These are phyloP conservation scores for Periparus ater DNA, from an alignment of 2,797 vertebrate genomes.

Conservation along the genomic window DNA sequence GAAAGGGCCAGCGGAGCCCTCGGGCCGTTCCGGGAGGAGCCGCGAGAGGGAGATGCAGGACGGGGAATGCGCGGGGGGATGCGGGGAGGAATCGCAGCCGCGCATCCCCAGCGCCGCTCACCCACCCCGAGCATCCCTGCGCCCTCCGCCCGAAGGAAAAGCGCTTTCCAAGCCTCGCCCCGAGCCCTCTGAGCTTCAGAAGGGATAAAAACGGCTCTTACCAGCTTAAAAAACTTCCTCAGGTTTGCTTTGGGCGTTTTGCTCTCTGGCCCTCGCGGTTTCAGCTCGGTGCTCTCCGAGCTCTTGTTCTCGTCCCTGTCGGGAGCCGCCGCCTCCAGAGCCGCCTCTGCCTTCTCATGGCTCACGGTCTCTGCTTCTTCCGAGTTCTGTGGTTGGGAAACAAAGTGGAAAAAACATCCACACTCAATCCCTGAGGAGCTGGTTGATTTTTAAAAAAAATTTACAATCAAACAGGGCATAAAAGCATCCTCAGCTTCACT, in stretches of 20 bases:
- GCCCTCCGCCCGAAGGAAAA: neutral
- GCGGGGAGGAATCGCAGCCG: fast-evolving
- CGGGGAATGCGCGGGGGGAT: neutral
- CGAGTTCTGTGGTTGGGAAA: constrained; percentile 60
- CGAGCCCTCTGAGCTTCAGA: fast-evolving
- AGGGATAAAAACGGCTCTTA: constrained; percentile 67
- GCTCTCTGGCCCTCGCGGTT: constrained; percentile 74
- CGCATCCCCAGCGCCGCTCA: neutral
- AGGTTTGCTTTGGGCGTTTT: constrained; percentile 78
- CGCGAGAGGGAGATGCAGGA: constrained; percentile 40
- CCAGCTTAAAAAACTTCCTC: constrained; percentile 89
- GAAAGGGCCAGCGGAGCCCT: neutral
- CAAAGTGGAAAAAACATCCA: neutral
- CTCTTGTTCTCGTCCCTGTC: constrained; percentile 8
- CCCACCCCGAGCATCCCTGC: neutral
- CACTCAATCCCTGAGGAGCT: neutral
- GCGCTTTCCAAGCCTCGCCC: neutral
- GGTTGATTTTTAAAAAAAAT: neutral
- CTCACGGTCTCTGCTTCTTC: constrained; percentile 58
- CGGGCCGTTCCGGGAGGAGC: neutral
- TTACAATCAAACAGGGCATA: fast-evolving
- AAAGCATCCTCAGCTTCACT: neutral
- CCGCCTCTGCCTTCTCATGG: constrained; percentile 31
- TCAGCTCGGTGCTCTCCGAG: neutral
- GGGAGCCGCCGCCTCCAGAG: constrained; percentile 19